Evolutionary conservation across 1,140 invertebrate genomes (phyloP).

Genomic region (Drosophila pallidifrons): DNA sequence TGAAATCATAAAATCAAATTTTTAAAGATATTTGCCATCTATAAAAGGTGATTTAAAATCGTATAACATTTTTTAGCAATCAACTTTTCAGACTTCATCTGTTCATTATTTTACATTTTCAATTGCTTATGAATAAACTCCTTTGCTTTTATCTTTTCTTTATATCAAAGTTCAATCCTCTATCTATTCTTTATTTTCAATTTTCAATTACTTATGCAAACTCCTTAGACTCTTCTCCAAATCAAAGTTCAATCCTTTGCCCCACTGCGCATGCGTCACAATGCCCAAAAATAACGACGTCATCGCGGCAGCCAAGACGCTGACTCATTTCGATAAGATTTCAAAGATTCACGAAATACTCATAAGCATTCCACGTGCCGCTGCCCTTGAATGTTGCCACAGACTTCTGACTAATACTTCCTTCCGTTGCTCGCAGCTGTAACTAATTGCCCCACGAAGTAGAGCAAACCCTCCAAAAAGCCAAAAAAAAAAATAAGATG

Average conservation of each 20-base stretch:
- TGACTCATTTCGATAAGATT: constrained; percentile 61
- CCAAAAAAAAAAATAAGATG: neutral
- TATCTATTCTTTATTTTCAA: neutral
- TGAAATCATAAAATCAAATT: neutral
- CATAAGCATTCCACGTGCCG: constrained; percentile 35
- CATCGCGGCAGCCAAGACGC: constrained; percentile 13
- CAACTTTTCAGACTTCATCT: too few relatives aligned
- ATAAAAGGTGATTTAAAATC: too few relatives aligned
- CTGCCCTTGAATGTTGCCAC: constrained; percentile 58
- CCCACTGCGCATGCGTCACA: constrained; percentile 52
- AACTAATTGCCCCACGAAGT: constrained; percentile 67
- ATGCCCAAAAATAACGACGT: constrained; percentile 10
- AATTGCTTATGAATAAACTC: too few relatives aligned
- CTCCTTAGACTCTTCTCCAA: neutral
- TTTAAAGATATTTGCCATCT: too few relatives aligned
- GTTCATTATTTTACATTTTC: too few relatives aligned
- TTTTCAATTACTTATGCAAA: neutral
- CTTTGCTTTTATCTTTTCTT: too few relatives aligned
- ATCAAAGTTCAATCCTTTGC: neutral
- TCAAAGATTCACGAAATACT: constrained; percentile 64
- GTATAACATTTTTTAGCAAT: too few relatives aligned
- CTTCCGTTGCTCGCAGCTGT: constrained; percentile 66
- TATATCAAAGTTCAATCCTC: too few relatives aligned
- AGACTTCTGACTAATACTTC: constrained; percentile 75
- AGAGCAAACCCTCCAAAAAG: constrained; percentile 36